These are phyloP conservation scores for Slavum lentiscoides DNA, from an alignment of 2,888 invertebrate genomes.

Conservation along the genomic window DNA sequence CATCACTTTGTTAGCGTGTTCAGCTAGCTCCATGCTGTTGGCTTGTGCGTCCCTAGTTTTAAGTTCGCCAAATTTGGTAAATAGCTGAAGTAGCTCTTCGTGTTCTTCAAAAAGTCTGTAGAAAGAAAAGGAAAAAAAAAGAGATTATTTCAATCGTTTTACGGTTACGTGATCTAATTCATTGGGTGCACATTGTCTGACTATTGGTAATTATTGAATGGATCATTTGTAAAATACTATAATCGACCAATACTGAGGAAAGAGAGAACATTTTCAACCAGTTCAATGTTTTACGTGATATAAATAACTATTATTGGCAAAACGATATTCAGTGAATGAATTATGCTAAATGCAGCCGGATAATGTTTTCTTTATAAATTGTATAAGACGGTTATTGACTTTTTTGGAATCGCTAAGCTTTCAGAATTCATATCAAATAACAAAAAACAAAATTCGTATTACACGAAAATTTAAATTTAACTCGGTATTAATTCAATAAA, in stretches of 20 bases:
- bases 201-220: not conserved
- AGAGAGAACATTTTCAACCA: slow-evolving; percentile 8
- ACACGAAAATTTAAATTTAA: no score
- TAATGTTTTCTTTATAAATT: slow-evolving; percentile 15
- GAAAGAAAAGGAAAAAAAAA: slow-evolving; percentile 54
- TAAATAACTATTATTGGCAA: slow-evolving; percentile 29
- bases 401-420: not conserved
- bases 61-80: slow-evolving; percentile 78
- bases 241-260: not conserved
- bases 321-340: not conserved
- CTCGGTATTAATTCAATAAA: no score
- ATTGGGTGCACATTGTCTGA: no score
- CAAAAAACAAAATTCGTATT: not conserved
- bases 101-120: slow-evolving; percentile 85
- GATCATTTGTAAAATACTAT: not conserved
- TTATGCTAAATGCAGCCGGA: slow-evolving; percentile 24
- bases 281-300: slow-evolving; percentile 46
- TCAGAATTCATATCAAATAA: not conserved
- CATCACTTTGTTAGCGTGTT: slow-evolving; percentile 89
- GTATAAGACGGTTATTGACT: not conserved
- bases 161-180: no score
- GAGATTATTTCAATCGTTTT: no score
- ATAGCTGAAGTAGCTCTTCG: slow-evolving; percentile 75
- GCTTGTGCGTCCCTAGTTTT: slow-evolving; percentile 80
- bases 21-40: slow-evolving; percentile 78